Percentiles rank a stretch among this genome's conserved stretches.
These are phyloP conservation scores for Taenioides sp. DNA, from an alignment of 2,797 vertebrate species.

Conservation along the genomic window DNA sequence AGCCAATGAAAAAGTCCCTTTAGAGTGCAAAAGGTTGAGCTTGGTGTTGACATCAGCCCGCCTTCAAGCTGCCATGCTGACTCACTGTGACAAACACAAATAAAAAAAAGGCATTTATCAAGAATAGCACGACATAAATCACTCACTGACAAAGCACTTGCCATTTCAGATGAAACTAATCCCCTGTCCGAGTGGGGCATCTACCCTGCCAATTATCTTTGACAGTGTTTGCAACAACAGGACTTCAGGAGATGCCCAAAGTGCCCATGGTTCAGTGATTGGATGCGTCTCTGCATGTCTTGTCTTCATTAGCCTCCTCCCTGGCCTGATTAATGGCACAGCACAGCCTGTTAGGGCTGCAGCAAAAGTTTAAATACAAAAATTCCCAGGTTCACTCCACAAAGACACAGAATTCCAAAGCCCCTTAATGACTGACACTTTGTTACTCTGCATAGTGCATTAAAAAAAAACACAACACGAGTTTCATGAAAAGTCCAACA, in stretches of 20 bases:
- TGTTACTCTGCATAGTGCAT: neutral
- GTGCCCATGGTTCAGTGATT: slow-evolving; percentile 23
- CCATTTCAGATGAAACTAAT: slow-evolving; percentile 44
- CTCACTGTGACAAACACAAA: slow-evolving; percentile 58
- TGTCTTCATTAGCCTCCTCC: slow-evolving; percentile 47
- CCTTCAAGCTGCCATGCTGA: slow-evolving; percentile 37
- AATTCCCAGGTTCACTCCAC: slow-evolving; percentile 8
- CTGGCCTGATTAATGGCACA: slow-evolving; percentile 59
- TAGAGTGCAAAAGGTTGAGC: slow-evolving; percentile 16
- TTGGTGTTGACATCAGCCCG: slow-evolving; percentile 2
- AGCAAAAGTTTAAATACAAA: slow-evolving; percentile 11
- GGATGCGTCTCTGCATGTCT: slow-evolving; percentile 42
- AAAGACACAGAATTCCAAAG: slow-evolving; percentile 1
- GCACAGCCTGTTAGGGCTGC: slow-evolving; percentile 29
- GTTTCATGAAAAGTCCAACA: neutral
- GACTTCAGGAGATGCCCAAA: slow-evolving; percentile 18
- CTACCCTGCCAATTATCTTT: slow-evolving; percentile 51
- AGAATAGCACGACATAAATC: slow-evolving; percentile 43
- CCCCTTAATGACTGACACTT: neutral
- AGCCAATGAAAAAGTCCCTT: neutral
- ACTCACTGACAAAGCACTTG: slow-evolving; percentile 33
- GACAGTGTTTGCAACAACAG: slow-evolving; percentile 34
- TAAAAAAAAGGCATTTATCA: slow-evolving; percentile 57
- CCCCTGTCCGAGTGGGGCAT: slow-evolving; percentile 32
- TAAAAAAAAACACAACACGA: neutral